A percentile compares a stretch with the other conserved stretches of the same genome.
phyloP scores from a whole-genome alignment of 1,140 invertebrate genomes.

The Helicorthomorpha holstii region DNA sequence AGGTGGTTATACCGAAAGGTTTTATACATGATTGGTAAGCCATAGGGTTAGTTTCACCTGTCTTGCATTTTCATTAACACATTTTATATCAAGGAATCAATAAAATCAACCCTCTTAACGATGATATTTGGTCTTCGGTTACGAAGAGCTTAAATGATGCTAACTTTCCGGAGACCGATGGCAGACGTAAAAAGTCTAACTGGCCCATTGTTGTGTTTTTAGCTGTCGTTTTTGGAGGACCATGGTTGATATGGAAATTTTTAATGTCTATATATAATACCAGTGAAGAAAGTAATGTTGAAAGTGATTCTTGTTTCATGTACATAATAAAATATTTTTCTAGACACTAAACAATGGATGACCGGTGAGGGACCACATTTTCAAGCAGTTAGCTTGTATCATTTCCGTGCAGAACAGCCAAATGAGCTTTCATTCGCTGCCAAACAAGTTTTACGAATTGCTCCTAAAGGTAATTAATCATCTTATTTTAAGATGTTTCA shows the following conservation, averaged over 20 bases:
- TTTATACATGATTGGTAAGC: constrained; percentile 43
- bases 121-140: background rate
- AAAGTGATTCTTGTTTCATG: constrained; percentile 12
- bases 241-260: constrained; percentile 79
- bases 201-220: constrained; percentile 58
- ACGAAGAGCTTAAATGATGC: constrained; percentile 3
- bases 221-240: constrained; percentile 66
- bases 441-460: constrained; percentile 60
- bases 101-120: background rate
- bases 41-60: no score
- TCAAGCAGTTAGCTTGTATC: constrained; percentile 51
- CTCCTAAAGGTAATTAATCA: constrained; percentile 43
- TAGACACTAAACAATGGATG: constrained; percentile 38
- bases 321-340: no score
- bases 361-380: constrained; percentile 39
- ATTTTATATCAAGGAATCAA: no score
- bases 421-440: constrained; percentile 58
- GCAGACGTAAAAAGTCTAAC: constrained; percentile 12
- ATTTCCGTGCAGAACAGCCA: constrained; percentile 49
- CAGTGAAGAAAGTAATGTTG: constrained; percentile 27
- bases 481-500: background rate
- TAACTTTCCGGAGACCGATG: constrained; percentile 9
- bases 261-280: constrained; percentile 39
- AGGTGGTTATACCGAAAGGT: constrained; percentile 63
- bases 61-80: no score